Evolutionary conservation across 2,888 invertebrate species (phyloP).

Genomic region (Ormyrus pomaceus): DNA sequence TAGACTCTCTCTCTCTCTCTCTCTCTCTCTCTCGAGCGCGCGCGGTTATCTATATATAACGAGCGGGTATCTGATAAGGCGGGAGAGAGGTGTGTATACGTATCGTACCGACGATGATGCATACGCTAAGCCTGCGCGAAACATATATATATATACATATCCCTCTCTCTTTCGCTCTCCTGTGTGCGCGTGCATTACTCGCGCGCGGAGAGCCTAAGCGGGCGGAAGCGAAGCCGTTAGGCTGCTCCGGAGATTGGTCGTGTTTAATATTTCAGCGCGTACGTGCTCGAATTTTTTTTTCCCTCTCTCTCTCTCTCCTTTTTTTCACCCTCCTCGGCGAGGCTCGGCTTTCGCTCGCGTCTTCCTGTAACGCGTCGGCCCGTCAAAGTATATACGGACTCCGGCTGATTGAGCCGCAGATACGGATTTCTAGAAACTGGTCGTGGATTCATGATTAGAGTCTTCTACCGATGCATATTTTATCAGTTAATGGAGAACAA

Average conservation of each 20-base stretch:
- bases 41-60: neutral
- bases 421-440: neutral
- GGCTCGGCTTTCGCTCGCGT: no score
- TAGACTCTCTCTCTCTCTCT: no score
- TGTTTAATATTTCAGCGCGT: slow-evolving; percentile 44
- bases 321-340: neutral
- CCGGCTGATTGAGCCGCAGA: neutral
- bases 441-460: neutral
- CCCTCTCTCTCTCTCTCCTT: neutral
- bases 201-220: neutral
- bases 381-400: slow-evolving; percentile 24
- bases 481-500: no score
- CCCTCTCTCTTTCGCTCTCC: no score
- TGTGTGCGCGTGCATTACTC: neutral
- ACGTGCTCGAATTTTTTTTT: neutral
- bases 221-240: slow-evolving; percentile 50
- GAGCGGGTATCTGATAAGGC: slow-evolving; percentile 13
- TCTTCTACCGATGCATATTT: no score
- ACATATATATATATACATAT: neutral
- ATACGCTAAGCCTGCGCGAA: neutral
- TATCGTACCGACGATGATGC: neutral
- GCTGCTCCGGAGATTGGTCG: slow-evolving; percentile 33
- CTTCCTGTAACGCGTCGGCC: slow-evolving; percentile 31
- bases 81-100: neutral
- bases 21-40: neutral